Conservation (phyloP, 2,797 vertebrate species). For the Toxotes lorentzi region DNA sequence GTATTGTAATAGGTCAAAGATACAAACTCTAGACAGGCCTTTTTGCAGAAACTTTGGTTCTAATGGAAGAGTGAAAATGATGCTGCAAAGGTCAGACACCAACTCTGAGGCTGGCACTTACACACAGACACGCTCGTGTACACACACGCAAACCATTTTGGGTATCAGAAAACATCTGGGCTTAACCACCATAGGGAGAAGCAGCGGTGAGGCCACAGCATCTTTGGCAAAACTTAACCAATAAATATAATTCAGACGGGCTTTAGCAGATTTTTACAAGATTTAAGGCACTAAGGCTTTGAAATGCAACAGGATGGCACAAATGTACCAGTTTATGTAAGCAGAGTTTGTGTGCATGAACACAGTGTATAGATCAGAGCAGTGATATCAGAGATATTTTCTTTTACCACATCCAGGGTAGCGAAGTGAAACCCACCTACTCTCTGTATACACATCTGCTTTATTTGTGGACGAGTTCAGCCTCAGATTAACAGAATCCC, state of each 20-base stretch:
- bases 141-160: constrained; percentile 23
- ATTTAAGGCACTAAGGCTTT: neutral
- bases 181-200: constrained; percentile 33
- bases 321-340: neutral
- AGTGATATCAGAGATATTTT: constrained; percentile 22
- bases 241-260: constrained; percentile 18
- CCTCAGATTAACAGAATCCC: constrained; percentile 8
- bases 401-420: constrained; percentile 36
- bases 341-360: neutral
- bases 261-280: neutral
- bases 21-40: neutral
- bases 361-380: constrained; percentile 16
- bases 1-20: constrained; percentile 47
- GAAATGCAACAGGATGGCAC: constrained; percentile 18
- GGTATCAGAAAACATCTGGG: constrained; percentile 58
- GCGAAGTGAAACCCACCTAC: constrained; percentile 50
- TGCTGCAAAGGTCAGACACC: constrained; percentile 38
- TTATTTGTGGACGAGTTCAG: constrained; percentile 17
- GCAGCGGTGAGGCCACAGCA: constrained; percentile 29
- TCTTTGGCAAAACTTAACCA: constrained; percentile 30
- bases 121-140: constrained; percentile 8
- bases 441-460: constrained; percentile 33
- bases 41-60: constrained; percentile 34
- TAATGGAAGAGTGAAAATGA: constrained; percentile 54
- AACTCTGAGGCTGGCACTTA: constrained; percentile 12